Conservation (phyloP, 2,797 vertebrate species). For the Manis javanica region DNA sequence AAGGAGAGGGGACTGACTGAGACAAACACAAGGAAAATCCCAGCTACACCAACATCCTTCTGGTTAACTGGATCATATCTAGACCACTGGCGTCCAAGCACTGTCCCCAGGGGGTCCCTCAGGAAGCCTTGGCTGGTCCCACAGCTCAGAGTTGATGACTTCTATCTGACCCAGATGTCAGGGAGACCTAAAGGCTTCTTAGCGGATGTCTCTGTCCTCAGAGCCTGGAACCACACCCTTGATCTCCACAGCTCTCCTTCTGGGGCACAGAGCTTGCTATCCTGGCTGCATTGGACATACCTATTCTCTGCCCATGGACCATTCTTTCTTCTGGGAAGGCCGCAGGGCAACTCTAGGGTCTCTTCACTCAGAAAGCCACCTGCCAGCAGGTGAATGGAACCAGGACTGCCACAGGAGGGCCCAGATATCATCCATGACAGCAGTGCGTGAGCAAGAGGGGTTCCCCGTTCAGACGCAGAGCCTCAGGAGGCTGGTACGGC, state of each 20-base stretch:
- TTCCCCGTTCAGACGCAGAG: not conserved
- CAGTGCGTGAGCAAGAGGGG: not conserved
- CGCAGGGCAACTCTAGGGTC: not conserved
- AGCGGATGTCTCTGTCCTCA: not conserved
- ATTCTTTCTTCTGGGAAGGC: not conserved
- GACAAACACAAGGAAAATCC: not conserved
- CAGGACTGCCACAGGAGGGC: not conserved
- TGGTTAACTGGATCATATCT: not conserved
- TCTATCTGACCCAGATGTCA: not conserved
- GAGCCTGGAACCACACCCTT: not conserved
- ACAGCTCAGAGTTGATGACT: not conserved
- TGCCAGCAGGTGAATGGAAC: not conserved
- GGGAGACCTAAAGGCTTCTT: not conserved
- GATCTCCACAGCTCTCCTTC: not conserved
- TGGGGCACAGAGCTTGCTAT: not conserved
- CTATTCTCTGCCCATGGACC: not conserved
- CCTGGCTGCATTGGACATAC: not conserved
- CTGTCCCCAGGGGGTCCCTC: not conserved
- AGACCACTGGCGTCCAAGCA: not conserved
- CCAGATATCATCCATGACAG: not conserved
- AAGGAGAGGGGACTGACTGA: not conserved
- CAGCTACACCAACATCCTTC: not conserved
- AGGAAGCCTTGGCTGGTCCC: not conserved
- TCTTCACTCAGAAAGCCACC: constrained; percentile 42
- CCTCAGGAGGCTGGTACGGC: not conserved